Percentiles rank a stretch among this genome's conserved stretches.
Evolutionary conservation across 1,140 invertebrate genomes (phyloP).

Genomic region (Oryctes rhinoceros): DNA sequence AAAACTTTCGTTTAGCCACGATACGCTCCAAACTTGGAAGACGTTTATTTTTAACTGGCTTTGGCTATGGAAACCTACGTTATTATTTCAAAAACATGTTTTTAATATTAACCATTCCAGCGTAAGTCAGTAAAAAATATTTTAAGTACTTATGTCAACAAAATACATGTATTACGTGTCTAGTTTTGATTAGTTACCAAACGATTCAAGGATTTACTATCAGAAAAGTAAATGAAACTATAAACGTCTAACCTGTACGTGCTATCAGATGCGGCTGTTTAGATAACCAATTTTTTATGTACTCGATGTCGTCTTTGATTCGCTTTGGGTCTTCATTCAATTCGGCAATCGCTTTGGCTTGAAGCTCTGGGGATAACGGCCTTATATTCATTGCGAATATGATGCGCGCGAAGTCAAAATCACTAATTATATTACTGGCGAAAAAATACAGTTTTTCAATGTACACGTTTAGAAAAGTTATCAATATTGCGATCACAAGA

Average conservation of each 20-base stretch:
- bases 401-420: not conserved
- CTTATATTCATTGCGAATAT: conserved; percentile 42
- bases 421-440: not conserved
- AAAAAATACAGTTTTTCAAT: not conserved
- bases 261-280: conserved; percentile 69
- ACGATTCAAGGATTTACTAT: not conserved
- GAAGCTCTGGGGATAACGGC: conserved; percentile 42
- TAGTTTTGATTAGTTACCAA: not conserved
- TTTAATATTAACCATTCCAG: no score
- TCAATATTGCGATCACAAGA: not conserved
- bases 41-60: no score
- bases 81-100: no score
- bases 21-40: no score
- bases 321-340: conserved; percentile 68
- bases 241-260: conserved; percentile 44
- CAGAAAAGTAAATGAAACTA: not conserved
- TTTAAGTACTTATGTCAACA: no score
- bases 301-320: conserved; percentile 64
- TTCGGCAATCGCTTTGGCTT: conserved; percentile 63
- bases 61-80: no score
- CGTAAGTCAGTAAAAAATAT: no score
- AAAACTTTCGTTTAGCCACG: no score
- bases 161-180: no score
- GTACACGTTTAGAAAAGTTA: not conserved
- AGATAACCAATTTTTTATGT: conserved; percentile 68